A percentile compares a stretch with the other conserved stretches of the same genome.
phyloP scores from a whole-genome alignment of 30 jellyfish, hydroid and myxozoan genomes.

The Pelagia noctiluca region DNA sequence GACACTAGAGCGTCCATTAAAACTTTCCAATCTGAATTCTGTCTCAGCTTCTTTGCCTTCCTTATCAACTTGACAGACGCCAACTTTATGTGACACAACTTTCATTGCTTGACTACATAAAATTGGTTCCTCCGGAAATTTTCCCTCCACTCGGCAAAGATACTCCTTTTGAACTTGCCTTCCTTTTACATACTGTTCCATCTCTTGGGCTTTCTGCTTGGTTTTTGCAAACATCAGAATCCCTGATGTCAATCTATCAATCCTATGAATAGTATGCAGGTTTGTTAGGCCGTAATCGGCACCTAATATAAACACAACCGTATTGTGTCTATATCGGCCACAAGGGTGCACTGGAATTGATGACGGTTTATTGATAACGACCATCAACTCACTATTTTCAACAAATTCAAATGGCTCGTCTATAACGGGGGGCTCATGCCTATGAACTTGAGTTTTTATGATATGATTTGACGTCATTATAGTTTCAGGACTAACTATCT shows the following conservation, averaged over 20 bases:
- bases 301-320: constrained; percentile 87
- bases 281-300: constrained; percentile 76
- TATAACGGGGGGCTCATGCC: constrained; percentile 97
- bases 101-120: constrained; percentile 76
- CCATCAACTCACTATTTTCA: constrained; percentile 74
- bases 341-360: constrained; percentile 99
- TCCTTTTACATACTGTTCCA: constrained; percentile 88
- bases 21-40: constrained; percentile 52
- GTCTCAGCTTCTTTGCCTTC: constrained; percentile 93
- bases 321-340: constrained; percentile 96
- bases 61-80: constrained; percentile 85
- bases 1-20: constrained; percentile 80
- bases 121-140: constrained; percentile 83
- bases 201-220: constrained; percentile 87
- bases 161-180: constrained; percentile 84
- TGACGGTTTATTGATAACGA: constrained; percentile 92
- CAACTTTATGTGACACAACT: constrained; percentile 93
- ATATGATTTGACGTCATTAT: constrained; percentile 75
- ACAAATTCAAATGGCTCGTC: constrained; percentile 76
- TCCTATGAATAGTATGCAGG: constrained; percentile 92
- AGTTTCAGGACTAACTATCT: constrained; percentile 58
- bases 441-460: constrained; percentile 79
- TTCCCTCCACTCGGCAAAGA: constrained; percentile 89
- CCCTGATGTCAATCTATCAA: constrained; percentile 97
- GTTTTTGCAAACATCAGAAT: constrained; percentile 91